Percentiles rank a stretch among this genome's conserved stretches.
phyloP scores from a whole-genome alignment of 2,888 invertebrate species.

The Tupiocoris notatus region DNA sequence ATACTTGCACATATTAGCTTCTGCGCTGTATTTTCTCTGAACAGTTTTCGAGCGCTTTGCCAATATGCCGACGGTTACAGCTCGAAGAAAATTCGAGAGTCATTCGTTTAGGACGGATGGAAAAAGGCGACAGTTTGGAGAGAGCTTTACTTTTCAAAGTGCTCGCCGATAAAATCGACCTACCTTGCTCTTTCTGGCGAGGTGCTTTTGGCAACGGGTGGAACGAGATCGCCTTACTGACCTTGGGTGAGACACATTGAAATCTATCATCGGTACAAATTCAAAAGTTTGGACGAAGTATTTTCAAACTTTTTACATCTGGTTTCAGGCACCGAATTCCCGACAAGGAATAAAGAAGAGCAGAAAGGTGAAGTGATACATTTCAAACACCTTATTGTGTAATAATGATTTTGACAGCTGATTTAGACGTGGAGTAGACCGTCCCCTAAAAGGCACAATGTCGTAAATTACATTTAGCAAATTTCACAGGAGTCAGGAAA shows the following conservation, averaged over 20 bases:
- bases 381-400: too few relatives aligned
- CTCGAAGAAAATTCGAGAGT: constrained; percentile 56
- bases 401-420: too few relatives aligned
- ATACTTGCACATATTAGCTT: too few relatives aligned
- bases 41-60: too few relatives aligned
- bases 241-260: constrained; percentile 14
- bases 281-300: not conserved
- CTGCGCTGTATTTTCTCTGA: too few relatives aligned
- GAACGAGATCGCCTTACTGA: constrained; percentile 62
- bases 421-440: too few relatives aligned
- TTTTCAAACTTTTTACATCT: too few relatives aligned
- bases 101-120: constrained; percentile 61
- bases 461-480: too few relatives aligned
- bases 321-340: constrained; percentile 33
- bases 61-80: too few relatives aligned
- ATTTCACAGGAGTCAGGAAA: too few relatives aligned
- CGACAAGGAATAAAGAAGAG: constrained; percentile 30
- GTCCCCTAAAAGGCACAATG: too few relatives aligned
- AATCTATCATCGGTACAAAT: not conserved
- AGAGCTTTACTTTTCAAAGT: constrained; percentile 66
- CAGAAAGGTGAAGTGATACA: constrained; percentile 23
- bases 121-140: constrained; percentile 62
- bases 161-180: constrained; percentile 62
- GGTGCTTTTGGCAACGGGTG: constrained; percentile 61
- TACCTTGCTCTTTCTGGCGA: constrained; percentile 63